phyloP scores from a whole-genome alignment of 2,888 invertebrate species.

The Apodemia duryi region DNA sequence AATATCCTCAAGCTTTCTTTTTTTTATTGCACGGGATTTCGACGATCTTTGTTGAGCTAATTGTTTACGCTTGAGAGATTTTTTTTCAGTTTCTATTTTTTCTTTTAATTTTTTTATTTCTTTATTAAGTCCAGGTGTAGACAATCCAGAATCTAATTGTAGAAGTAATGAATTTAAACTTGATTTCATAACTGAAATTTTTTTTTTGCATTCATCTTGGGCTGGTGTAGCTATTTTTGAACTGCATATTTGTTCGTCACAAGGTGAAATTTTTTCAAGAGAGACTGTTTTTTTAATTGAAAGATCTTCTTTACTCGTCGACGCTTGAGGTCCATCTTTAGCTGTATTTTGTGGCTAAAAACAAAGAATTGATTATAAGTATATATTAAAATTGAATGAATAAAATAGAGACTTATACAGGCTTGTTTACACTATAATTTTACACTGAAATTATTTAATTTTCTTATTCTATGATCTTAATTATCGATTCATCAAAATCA shows the following conservation, averaged over 20 bases:
- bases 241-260: slow-evolving; percentile 5
- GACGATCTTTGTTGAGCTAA: slow-evolving; percentile 2
- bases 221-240: not conserved
- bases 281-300: not conserved
- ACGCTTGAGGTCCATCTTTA: slow-evolving; percentile 7
- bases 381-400: slow-evolving; percentile 8
- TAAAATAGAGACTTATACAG: slow-evolving; percentile 8
- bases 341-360: slow-evolving; percentile 8
- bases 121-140: not conserved
- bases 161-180: not conserved
- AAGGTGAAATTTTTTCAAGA: not conserved
- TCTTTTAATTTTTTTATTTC: not conserved
- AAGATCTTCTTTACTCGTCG: slow-evolving; percentile 3
- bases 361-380: slow-evolving; percentile 2
- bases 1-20: slow-evolving; percentile 6
- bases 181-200: slow-evolving; percentile 2
- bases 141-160: not conserved
- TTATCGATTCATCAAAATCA: not conserved
- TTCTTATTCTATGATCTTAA: not conserved
- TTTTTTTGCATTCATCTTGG: slow-evolving; percentile 5
- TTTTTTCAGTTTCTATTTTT: not conserved
- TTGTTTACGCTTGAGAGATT: slow-evolving; percentile 7
- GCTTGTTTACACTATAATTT: slow-evolving; percentile 1
- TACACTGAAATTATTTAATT: slow-evolving; percentile 4
- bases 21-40: slow-evolving; percentile 7